Evolutionary conservation across 2,888 invertebrate species (phyloP), one percentile per base, ranked within the genome.

Genomic region (Lottia gigantea): DNA sequence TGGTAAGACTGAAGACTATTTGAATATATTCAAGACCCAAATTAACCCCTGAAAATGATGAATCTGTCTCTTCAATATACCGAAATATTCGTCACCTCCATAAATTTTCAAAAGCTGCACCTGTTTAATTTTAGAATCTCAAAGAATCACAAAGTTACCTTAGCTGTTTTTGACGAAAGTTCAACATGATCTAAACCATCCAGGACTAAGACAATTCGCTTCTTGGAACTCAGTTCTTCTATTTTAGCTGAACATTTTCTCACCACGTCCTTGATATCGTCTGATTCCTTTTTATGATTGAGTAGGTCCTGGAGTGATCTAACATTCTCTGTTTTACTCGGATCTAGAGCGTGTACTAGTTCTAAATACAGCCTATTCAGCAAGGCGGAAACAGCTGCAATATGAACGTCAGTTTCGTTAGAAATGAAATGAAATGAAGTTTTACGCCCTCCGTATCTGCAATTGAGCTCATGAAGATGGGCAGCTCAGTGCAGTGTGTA

Each of bases 121-220:
- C 40, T 8, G 1, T 40, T 40, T 4, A 31, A 6, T 31, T 4
- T 4, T 4, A 31, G 31, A 31, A 4, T 31, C 31, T 4, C 6
- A 31, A 2, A 31, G 31, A 31, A 40, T 40, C 8, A 40, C 6
- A 40, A 40, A 47, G n/a, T 45, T 72, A 82, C 82, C 78, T 81
- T 80, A 47, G 72, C 75, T 14, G 76, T 74, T 72, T 80, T 80
- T 46, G 74, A 72, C 14, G 68, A 16, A 23, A 62, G 72, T 23
- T 71, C 71, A 8, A 81, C 73, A 70, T 78, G 79, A 46, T 81
- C 80, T 26, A 81, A 66, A 0, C 80, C 82, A 73, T 82, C 82
- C 61, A 82, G 65, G 2, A 81, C 71, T 7, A 82, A 12, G 3
- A 79, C 74, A 4, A 78, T 73, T 23, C 55, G 55, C 55, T 55